Percentiles rank a stretch among this genome's conserved stretches.
phyloP scores from a whole-genome alignment of 2,113 vertebrate species.

The Isichthys henryi region DNA sequence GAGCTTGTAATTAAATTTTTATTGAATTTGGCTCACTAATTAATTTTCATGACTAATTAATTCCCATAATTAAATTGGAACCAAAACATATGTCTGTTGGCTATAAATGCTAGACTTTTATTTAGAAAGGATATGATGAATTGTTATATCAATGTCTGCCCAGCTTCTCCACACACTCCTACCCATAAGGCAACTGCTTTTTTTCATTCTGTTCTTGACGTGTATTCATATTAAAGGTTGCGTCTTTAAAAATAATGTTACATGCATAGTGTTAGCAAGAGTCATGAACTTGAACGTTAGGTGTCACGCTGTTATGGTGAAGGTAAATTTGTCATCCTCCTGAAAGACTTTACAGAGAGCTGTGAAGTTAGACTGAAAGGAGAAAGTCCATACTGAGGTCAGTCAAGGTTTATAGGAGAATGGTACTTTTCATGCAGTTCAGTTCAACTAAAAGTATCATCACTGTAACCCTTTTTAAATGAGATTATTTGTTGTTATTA shows the following conservation, averaged over 20 bases:
- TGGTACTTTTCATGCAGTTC: not conserved
- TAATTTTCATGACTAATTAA: conserved; percentile 1
- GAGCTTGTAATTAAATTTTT: not conserved
- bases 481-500: not conserved
- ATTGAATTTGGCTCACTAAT: not conserved
- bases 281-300: conserved; percentile 41
- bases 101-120: not conserved
- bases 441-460: not conserved
- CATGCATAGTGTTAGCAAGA: conserved; percentile 15
- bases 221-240: not conserved
- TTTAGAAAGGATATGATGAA: not conserved
- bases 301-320: conserved; percentile 18
- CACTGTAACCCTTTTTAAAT: not conserved
- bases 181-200: not conserved
- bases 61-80: not conserved
- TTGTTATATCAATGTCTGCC: not conserved
- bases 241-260: not conserved
- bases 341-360: conserved; percentile 43
- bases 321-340: conserved; percentile 51
- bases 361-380: conserved; percentile 37
- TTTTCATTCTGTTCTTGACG: not conserved
- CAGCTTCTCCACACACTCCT: no score
- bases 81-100: not conserved
- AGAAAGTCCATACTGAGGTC: conserved; percentile 20
- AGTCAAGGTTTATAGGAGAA: not conserved